Conservation (phyloP, 2,888 invertebrate genomes). For the Lasius fuliginosus region DNA sequence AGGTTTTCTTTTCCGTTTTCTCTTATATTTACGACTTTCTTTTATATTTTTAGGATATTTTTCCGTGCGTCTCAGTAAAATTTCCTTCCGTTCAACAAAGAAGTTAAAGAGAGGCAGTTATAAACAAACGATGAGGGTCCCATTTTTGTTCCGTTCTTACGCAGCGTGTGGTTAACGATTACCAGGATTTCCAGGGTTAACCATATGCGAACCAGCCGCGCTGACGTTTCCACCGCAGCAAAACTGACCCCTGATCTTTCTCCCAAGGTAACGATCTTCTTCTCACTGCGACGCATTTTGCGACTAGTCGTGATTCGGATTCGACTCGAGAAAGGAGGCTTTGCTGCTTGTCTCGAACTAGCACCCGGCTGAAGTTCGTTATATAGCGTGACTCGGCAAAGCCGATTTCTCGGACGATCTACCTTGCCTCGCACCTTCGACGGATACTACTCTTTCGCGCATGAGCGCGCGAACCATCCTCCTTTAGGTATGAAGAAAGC, state of each 20-base stretch:
- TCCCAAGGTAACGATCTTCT: constrained; percentile 62
- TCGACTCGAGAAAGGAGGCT: constrained; percentile 67
- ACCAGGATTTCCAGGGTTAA: not conserved
- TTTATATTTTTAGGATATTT: too few species aligned
- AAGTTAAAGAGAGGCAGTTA: not conserved
- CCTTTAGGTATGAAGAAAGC: constrained; percentile 49
- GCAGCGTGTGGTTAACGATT: constrained; percentile 8
- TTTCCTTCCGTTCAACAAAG: not conserved
- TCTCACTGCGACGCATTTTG: constrained; percentile 57
- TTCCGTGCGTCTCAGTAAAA: not conserved
- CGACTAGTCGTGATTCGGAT: constrained; percentile 70
- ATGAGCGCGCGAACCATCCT: constrained; percentile 53
- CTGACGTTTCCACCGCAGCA: constrained; percentile 14
- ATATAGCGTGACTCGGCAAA: constrained; percentile 85
- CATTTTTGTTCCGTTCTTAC: not conserved
- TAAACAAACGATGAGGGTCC: not conserved
- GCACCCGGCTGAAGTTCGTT: constrained; percentile 82
- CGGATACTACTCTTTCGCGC: constrained; percentile 42
- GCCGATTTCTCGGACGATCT: constrained; percentile 69
- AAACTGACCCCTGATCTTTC: constrained; percentile 53
- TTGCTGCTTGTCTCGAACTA: constrained; percentile 51
- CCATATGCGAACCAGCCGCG: not conserved
- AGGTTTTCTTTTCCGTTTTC: too few species aligned
- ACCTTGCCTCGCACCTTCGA: constrained; percentile 47
- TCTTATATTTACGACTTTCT: too few species aligned